Evolutionary conservation across 2,888 invertebrate genomes (phyloP).

Genomic region (Dryomyza anilis): DNA sequence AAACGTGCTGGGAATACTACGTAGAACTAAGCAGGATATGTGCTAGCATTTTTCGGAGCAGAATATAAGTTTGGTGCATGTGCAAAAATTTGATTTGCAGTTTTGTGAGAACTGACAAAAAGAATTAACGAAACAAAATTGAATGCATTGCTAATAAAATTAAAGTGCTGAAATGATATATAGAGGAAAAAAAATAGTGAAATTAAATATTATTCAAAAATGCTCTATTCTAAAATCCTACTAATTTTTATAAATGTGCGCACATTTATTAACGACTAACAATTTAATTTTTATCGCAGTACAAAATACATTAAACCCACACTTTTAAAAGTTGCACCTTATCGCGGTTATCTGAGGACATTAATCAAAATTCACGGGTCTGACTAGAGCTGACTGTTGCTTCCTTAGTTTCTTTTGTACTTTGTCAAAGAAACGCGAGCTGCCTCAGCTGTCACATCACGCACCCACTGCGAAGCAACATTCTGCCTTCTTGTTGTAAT

Average conservation of each 20-base stretch:
- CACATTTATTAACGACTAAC: slow-evolving; percentile 1
- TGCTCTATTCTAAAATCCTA: too few relatives aligned
- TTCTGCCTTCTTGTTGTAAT: too few relatives aligned
- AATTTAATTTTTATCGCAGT: not conserved
- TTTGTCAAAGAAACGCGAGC: too few relatives aligned
- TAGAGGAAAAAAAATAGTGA: not conserved
- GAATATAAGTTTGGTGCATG: too few relatives aligned
- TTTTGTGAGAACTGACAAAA: not conserved
- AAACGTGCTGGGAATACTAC: slow-evolving; percentile 17
- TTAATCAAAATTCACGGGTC: slow-evolving; percentile 49
- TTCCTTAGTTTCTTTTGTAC: too few relatives aligned
- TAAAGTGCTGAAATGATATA: not conserved
- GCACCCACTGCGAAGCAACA: not conserved
- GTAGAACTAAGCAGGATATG: not conserved
- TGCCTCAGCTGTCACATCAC: too few relatives aligned
- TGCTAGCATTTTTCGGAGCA: slow-evolving; percentile 2
- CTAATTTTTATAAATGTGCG: not conserved
- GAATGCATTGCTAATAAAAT: slow-evolving; percentile 17
- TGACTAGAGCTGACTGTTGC: slow-evolving; percentile 5
- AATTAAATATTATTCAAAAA: too few relatives aligned
- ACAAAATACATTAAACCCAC: not conserved
- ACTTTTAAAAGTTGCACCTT: slow-evolving; percentile 20
- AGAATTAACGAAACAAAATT: not conserved
- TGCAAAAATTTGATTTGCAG: not conserved
- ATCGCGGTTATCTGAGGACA: slow-evolving; percentile 56